phyloP scores from a whole-genome alignment of 2,113 vertebrate species.

The Nesogale talazaci region DNA sequence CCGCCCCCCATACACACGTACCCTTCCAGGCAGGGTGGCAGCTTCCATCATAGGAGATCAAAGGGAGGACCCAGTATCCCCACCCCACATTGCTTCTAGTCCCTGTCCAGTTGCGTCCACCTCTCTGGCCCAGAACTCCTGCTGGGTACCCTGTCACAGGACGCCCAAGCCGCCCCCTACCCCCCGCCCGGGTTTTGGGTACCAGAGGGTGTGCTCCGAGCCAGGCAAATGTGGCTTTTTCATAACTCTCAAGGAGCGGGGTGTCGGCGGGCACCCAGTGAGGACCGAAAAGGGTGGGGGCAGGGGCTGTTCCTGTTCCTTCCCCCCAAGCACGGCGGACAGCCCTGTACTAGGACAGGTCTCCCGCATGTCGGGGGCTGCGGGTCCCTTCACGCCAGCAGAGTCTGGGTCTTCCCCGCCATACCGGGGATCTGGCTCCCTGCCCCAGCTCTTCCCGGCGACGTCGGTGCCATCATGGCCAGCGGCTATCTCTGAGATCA shows the following conservation, averaged over 20 bases:
- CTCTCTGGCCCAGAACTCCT: neutral
- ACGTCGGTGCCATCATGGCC: slow-evolving; percentile 26
- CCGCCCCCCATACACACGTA: too few relatives aligned
- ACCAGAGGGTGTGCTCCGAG: neutral
- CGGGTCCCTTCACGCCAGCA: slow-evolving; percentile 50
- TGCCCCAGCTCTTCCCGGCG: slow-evolving; percentile 30
- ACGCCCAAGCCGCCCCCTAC: neutral
- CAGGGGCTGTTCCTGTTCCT: too few relatives aligned
- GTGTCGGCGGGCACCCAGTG: neutral
- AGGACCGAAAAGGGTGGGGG: neutral
- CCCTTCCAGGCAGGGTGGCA: neutral
- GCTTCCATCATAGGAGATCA: neutral
- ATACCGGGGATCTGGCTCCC: neutral
- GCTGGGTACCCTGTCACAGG: neutral
- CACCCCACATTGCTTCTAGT: accelerated
- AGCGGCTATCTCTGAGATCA: slow-evolving; percentile 66
- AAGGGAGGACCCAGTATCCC: neutral
- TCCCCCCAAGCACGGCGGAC: too few relatives aligned
- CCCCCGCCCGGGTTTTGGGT: neutral
- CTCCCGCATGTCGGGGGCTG: neutral
- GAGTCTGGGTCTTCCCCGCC: neutral
- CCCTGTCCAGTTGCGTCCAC: neutral
- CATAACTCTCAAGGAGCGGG: slow-evolving; percentile 2
- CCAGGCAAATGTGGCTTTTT: slow-evolving; percentile 59
- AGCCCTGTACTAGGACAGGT: neutral